Percentiles rank a stretch among this genome's conserved stretches.
Evolutionary conservation across 1,140 invertebrate genomes (phyloP).

Genomic region (Diachasmimorpha longicaudata): DNA sequence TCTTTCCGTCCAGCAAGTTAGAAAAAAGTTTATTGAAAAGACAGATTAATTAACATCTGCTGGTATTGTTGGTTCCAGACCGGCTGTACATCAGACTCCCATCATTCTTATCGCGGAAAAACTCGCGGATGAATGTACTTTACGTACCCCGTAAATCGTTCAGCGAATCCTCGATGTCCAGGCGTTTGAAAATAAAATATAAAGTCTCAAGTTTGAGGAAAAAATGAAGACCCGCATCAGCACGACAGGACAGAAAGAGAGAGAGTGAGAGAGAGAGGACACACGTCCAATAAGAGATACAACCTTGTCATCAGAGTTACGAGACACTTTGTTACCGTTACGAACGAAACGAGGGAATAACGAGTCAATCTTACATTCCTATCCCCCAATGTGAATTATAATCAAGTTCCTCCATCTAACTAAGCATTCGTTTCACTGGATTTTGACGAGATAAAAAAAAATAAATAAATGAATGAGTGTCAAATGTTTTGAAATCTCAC

Average conservation of each 20-base stretch:
- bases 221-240: slow-evolving; percentile 19
- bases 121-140: not conserved
- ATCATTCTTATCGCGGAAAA: not conserved
- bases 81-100: too few species aligned
- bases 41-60: too few species aligned
- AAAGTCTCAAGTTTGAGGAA: not conserved
- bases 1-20: too few species aligned
- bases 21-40: too few species aligned
- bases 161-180: not conserved
- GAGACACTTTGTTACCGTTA: slow-evolving; percentile 24
- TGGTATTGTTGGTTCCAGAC: too few species aligned
- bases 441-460: not conserved
- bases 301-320: slow-evolving; percentile 18
- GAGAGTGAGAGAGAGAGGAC: not conserved
- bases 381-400: slow-evolving; percentile 15
- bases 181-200: not conserved
- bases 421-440: not conserved
- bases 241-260: not conserved
- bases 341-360: slow-evolving; percentile 15
- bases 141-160: too few species aligned
- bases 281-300: not conserved
- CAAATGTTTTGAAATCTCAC: slow-evolving; percentile 16
- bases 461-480: slow-evolving; percentile 19
- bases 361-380: slow-evolving; percentile 21
- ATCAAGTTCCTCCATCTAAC: not conserved